Conservation (phyloP, 1,140 invertebrate genomes). For the Leptoteleia sp. region DNA sequence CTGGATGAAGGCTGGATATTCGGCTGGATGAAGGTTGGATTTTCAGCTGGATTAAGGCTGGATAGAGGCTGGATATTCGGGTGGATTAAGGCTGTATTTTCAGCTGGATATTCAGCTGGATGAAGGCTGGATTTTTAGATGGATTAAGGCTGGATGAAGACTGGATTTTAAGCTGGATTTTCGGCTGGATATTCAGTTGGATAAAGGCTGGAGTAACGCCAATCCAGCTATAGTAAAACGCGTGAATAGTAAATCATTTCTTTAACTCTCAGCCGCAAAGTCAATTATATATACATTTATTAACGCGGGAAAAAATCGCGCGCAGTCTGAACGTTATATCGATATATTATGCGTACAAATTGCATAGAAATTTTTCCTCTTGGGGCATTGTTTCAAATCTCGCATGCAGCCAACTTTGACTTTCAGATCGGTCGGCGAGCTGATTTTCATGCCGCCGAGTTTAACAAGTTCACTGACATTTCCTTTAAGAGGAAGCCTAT, state of each 20-base stretch:
- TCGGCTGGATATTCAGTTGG: no score
- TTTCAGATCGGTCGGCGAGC: constrained; percentile 36
- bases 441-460: constrained; percentile 35
- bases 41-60: no score
- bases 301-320: background rate
- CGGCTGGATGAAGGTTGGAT: no score
- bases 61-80: no score
- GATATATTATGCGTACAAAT: constrained; percentile 28
- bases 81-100: no score
- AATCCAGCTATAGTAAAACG: no score
- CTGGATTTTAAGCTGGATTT: no score
- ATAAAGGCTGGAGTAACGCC: no score
- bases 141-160: no score
- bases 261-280: background rate
- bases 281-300: background rate
- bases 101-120: no score
- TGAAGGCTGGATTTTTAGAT: no score
- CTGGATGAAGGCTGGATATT: no score
- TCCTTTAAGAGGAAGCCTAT: constrained; percentile 54
- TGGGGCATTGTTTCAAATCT: constrained; percentile 24
- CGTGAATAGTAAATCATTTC: constrained; percentile 5
- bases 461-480: constrained; percentile 60
- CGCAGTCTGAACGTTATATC: constrained; percentile 12
- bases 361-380: constrained; percentile 15
- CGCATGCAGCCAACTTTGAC: constrained; percentile 41